phyloP scores from a whole-genome alignment of 2,113 vertebrate genomes.

The Cyphomyrus plagiostoma region DNA sequence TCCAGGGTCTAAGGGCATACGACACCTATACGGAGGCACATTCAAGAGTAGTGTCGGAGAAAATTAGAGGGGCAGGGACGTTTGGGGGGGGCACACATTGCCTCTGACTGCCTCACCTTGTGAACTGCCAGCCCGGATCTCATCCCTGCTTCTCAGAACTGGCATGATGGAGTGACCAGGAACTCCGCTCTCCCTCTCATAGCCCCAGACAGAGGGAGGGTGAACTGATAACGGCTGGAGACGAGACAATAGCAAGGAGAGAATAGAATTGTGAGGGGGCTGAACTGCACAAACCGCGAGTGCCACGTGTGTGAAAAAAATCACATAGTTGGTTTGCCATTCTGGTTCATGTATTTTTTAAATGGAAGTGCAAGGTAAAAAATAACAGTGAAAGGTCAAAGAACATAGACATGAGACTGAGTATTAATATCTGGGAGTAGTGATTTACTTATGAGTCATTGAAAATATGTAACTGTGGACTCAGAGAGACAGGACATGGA shows the following conservation, averaged over 20 bases:
- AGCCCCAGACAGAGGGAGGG: slow-evolving; percentile 63
- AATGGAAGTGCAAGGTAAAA: not conserved
- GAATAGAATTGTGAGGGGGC: not conserved
- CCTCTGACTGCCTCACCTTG: slow-evolving; percentile 54
- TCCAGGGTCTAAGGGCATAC: not conserved
- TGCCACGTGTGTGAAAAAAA: not conserved
- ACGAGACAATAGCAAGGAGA: slow-evolving; percentile 11
- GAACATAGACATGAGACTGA: not conserved
- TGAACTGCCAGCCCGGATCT: slow-evolving; percentile 61
- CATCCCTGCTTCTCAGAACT: slow-evolving; percentile 65
- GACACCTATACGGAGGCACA: slow-evolving; percentile 17
- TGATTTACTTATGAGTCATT: not conserved
- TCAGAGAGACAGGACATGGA: not conserved
- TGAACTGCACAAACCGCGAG: not conserved
- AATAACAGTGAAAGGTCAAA: not conserved
- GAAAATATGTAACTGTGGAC: not conserved
- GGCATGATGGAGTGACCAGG: slow-evolving; percentile 67
- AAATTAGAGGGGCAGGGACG: not conserved
- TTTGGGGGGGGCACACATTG: not conserved
- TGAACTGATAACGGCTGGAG: slow-evolving; percentile 35
- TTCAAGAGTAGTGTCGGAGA: not conserved
- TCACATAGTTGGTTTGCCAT: not conserved
- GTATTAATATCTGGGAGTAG: not conserved
- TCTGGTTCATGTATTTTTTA: not conserved
- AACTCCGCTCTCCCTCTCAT: slow-evolving; percentile 65